phyloP scores from a whole-genome alignment of 2,113 vertebrate genomes.

The Microtus pennsylvanicus region DNA sequence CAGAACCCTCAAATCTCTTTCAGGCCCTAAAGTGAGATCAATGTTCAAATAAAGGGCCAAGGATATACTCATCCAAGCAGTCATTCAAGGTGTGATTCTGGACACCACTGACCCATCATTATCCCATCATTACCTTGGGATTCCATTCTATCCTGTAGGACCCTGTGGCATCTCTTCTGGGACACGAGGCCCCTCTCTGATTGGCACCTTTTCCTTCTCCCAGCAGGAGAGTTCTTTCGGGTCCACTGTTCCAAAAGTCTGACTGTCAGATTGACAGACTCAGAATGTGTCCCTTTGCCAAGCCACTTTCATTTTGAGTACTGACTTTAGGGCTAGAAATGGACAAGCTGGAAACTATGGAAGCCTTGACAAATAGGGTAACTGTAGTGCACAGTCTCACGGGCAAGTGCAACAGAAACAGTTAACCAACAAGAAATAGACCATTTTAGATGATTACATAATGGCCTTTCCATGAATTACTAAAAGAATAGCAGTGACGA shows the following conservation, averaged over 20 bases:
- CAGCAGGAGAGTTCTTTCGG: not conserved
- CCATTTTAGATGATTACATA: not conserved
- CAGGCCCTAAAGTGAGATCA: not conserved
- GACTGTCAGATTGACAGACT: not conserved
- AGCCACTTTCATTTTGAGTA: not conserved
- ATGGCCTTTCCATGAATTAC: not conserved
- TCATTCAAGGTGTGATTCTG: not conserved
- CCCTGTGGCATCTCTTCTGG: not conserved
- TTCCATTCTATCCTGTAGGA: not conserved
- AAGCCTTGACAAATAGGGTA: not conserved
- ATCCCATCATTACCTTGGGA: not conserved
- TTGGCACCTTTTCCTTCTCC: not conserved
- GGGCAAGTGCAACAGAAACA: not conserved
- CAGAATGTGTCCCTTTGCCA: not conserved
- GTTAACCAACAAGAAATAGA: too few species aligned
- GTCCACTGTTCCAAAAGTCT: not conserved
- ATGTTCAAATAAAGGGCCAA: not conserved
- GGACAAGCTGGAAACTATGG: not conserved
- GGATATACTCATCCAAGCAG: not conserved
- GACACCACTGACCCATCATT: not conserved
- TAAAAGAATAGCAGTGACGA: not conserved
- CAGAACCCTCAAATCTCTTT: not conserved
- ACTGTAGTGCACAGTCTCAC: too few species aligned
- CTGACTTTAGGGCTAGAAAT: not conserved
- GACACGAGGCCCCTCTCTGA: not conserved